A percentile compares a stretch with the other conserved stretches of the same genome.
These are phyloP conservation scores for Centrocercus urophasianus DNA, from an alignment of 2,113 vertebrate species.

Conservation along the genomic window DNA sequence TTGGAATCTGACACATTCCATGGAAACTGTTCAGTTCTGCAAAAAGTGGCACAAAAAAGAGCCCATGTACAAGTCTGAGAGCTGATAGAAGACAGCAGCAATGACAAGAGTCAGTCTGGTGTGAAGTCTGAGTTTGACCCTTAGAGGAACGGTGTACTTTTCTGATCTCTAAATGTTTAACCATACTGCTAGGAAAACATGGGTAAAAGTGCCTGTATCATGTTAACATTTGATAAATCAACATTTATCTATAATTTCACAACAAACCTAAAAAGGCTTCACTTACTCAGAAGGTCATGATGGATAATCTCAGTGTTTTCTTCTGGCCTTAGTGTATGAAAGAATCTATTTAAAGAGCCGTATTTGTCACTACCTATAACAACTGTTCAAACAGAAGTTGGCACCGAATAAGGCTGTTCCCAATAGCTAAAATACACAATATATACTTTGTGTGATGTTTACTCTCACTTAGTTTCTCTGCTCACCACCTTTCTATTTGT, in stretches of 20 bases:
- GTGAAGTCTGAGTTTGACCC: not conserved
- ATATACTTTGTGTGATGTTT: not conserved
- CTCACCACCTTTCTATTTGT: not conserved
- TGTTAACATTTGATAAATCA: not conserved
- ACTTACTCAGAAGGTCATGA: not conserved
- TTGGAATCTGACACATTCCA: not conserved
- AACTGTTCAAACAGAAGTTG: not conserved
- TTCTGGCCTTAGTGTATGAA: not conserved
- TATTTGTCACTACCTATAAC: not conserved
- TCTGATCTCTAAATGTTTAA: not conserved
- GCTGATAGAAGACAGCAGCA: rapidly evolving
- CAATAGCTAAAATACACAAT: not conserved
- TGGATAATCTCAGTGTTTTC: not conserved
- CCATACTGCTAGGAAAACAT: not conserved
- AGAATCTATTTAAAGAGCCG: not conserved
- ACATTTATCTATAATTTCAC: not conserved
- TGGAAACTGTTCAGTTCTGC: not conserved
- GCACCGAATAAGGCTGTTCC: not conserved
- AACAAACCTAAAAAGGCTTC: not conserved
- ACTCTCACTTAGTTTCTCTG: not conserved
- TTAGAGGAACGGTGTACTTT: not conserved
- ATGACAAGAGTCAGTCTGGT: not conserved
- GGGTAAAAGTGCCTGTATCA: not conserved
- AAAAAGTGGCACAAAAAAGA: not conserved
- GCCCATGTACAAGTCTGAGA: not conserved